Evolutionary conservation across 2,888 invertebrate species (phyloP).

Genomic region (Caenorhabditis drosophilae): DNA sequence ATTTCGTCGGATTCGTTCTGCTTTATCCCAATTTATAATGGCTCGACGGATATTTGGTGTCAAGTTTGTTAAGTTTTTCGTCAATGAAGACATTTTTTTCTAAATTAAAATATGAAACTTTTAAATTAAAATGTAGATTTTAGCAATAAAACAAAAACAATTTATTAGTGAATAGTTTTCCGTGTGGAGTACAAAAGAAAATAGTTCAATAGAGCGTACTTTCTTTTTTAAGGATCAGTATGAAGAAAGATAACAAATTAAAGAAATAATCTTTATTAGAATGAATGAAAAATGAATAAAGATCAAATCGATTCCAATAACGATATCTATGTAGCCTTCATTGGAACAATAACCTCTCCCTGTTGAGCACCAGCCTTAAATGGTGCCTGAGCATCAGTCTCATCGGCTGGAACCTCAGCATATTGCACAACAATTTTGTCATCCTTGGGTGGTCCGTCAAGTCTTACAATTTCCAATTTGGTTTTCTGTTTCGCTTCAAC

Average conservation of each 20-base stretch:
- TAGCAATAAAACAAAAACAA: no score
- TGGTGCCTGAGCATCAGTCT: constrained; percentile 51
- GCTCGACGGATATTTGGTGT: constrained; percentile 49
- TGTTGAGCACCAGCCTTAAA: constrained; percentile 51
- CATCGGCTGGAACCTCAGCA: constrained; percentile 53
- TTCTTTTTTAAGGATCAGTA: no score
- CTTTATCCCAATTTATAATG: constrained; percentile 66
- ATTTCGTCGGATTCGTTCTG: constrained; percentile 61
- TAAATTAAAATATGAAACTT: no score
- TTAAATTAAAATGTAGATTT: no score
- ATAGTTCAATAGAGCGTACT: no score
- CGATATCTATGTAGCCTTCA: constrained; percentile 39
- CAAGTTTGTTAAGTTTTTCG: constrained; percentile 60
- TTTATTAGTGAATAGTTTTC: no score
- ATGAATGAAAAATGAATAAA: no score
- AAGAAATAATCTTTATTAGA: no score
- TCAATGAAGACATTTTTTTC: constrained; percentile 41
- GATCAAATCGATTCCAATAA: no score
- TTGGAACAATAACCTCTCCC: constrained; percentile 48
- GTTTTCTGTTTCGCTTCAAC: constrained; percentile 39
- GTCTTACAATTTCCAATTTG: constrained; percentile 44
- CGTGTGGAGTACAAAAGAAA: no score
- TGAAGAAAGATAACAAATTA: no score
- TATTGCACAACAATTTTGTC: constrained; percentile 52
- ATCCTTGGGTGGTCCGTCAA: constrained; percentile 43